These are phyloP conservation scores for Pachyrhynchus sulphureomaculatus DNA, from an alignment of 1,140 invertebrate genomes.

Conservation along the genomic window DNA sequence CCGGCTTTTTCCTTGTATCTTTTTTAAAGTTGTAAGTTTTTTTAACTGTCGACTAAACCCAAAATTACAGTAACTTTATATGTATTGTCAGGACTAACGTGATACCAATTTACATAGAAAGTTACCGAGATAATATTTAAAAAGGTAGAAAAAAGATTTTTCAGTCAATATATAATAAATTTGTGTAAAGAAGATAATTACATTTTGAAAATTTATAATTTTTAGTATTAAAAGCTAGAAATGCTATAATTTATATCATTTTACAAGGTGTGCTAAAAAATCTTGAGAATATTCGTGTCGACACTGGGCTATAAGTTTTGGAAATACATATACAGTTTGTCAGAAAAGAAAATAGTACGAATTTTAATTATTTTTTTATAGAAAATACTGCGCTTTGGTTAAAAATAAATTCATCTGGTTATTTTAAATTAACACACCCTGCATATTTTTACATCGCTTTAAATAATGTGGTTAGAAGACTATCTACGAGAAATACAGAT, in stretches of 20 bases:
- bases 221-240: slow-evolving; percentile 21
- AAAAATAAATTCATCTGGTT: neutral
- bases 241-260: neutral
- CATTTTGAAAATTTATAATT: slow-evolving; percentile 13
- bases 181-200: slow-evolving; percentile 25
- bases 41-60: neutral
- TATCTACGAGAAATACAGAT: neutral
- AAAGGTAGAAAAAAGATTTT: slow-evolving; percentile 15
- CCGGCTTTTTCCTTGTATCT: too few relatives aligned
- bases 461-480: neutral
- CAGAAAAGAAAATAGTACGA: neutral
- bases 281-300: neutral
- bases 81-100: neutral
- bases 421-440: slow-evolving; percentile 9
- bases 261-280: slow-evolving; percentile 11
- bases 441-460: slow-evolving; percentile 7
- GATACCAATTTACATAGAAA: neutral
- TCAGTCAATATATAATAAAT: slow-evolving; percentile 20
- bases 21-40: too few relatives aligned
- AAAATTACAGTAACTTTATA: neutral
- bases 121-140: slow-evolving; percentile 4
- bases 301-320: neutral
- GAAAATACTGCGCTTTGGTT: neutral
- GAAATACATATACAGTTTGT: neutral
- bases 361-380: neutral